Percentiles rank a stretch among this genome's conserved stretches.
Evolutionary conservation across 2,888 invertebrate species (phyloP).

Genomic region (Nemapogon koenigi): DNA sequence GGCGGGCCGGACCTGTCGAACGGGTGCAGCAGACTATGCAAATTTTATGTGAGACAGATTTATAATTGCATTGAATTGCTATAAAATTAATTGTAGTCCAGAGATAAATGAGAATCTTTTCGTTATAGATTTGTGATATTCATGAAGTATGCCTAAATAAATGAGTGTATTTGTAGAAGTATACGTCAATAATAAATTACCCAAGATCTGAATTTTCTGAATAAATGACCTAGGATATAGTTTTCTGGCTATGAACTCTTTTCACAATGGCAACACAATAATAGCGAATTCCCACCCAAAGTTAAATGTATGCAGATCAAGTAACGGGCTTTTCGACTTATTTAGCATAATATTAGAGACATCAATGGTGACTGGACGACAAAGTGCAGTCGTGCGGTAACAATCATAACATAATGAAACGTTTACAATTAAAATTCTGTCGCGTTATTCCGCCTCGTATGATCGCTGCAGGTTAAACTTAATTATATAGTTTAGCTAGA

Average conservation of each 20-base stretch:
- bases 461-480: slow-evolving; percentile 27
- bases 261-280: neutral
- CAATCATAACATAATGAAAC: slow-evolving; percentile 9
- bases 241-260: neutral
- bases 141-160: too few relatives aligned
- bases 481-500: too few relatives aligned
- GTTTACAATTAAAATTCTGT: neutral
- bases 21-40: slow-evolving; percentile 37
- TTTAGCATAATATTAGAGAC: slow-evolving; percentile 11
- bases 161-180: too few relatives aligned
- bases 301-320: neutral
- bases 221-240: too few relatives aligned
- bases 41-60: slow-evolving; percentile 30
- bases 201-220: too few relatives aligned
- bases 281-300: neutral
- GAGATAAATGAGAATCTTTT: too few relatives aligned
- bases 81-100: slow-evolving; percentile 7
- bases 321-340: slow-evolving; percentile 1
- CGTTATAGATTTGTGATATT: too few relatives aligned
- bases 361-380: slow-evolving; percentile 4
- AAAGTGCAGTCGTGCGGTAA: slow-evolving; percentile 1
- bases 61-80: slow-evolving; percentile 14
- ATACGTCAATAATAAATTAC: too few relatives aligned
- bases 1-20: slow-evolving; percentile 44
- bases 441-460: slow-evolving; percentile 31